Evolutionary conservation across 2,888 invertebrate species (phyloP), one percentile per base, ranked within the genome.

Genomic region (Eurytoma adleriae): DNA sequence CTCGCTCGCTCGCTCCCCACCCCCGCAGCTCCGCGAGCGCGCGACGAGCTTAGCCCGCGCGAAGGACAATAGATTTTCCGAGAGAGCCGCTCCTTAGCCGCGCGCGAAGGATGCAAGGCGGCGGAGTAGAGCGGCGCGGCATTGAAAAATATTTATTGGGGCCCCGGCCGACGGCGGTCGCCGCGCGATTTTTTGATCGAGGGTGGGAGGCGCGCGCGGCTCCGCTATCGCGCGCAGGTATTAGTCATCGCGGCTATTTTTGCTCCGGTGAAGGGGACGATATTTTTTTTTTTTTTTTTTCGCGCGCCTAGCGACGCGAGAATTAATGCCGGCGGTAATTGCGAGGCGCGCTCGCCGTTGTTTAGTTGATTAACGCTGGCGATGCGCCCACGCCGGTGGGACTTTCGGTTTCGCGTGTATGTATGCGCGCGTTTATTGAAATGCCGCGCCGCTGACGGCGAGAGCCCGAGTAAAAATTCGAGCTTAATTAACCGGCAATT

Each of bases 71-170:
- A 83, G 82, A 82, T 85, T 82, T 40, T 83, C 73, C 83, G n/a
- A n/a, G 82, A 61, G 61, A 14, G 85, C 84, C 85, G 84, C 85
- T 84, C 84, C 86, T 85, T 85, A 84, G 77, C n/a, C 74, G 81
- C 27, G 54, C 54, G 3, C 3, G 40, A 40, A 40, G 40, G 40
- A 40, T 40, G 40, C 4, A 40, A 7, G 40, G 40, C 4, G 40
- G 4, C 40, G 40, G 40, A 40, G 40, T 40, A 40, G 40, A 40
- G 40, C 40, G 40, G 40, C 40, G 40, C 40, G 64, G 18, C 12
- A 64, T n/a, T 64, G n/a, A 40, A 40, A 64, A 64, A n/a, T n/a
- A 12, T 18, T 54, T 40, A 40, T 40, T 40, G 40, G 40, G 5
- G 5, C 40, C 4, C 40, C 30, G 2, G 2, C 40, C 40, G 20